Conservation (phyloP, 2,888 invertebrate species). For the Antitype chi region DNA sequence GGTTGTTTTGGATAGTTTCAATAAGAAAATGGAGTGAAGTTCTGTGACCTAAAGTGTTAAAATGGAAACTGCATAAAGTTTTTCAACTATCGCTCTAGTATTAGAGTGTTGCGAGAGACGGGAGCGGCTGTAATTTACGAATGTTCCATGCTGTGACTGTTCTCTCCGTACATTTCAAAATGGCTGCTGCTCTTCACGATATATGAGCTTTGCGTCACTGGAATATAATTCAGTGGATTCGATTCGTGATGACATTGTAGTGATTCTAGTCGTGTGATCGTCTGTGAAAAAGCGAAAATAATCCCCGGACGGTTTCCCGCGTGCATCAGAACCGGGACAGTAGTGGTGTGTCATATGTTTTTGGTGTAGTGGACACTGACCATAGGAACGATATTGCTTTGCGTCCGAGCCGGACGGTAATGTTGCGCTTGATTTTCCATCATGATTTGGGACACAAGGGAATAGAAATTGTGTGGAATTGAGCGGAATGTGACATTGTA, state of each 20-base stretch:
- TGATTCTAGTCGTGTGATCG: slow-evolving; percentile 84
- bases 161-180: slow-evolving; percentile 91
- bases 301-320: slow-evolving; percentile 79
- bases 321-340: slow-evolving; percentile 80
- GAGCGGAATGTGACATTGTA: slow-evolving; percentile 91
- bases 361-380: slow-evolving; percentile 89
- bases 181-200: slow-evolving; percentile 91
- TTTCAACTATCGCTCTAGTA: slow-evolving; percentile 77
- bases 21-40: slow-evolving; percentile 88
- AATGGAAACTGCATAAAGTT: slow-evolving; percentile 87
- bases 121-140: slow-evolving; percentile 85
- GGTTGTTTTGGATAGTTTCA: slow-evolving; percentile 91
- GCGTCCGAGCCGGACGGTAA: slow-evolving; percentile 88
- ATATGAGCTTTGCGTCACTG: slow-evolving; percentile 91
- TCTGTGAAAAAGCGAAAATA: slow-evolving; percentile 84
- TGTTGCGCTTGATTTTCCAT: slow-evolving; percentile 88
- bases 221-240: slow-evolving; percentile 89
- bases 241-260: slow-evolving; percentile 83
- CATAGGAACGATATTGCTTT: slow-evolving; percentile 90
- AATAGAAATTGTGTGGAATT: slow-evolving; percentile 88
- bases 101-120: slow-evolving; percentile 76
- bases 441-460: slow-evolving; percentile 87
- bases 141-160: slow-evolving; percentile 91
- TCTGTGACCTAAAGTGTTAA: slow-evolving; percentile 86
- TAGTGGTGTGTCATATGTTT: slow-evolving; percentile 90